Percentiles rank a stretch among this genome's conserved stretches.
Evolutionary conservation across 2,888 invertebrate species (phyloP).

Genomic region (Heliothis peltigera): DNA sequence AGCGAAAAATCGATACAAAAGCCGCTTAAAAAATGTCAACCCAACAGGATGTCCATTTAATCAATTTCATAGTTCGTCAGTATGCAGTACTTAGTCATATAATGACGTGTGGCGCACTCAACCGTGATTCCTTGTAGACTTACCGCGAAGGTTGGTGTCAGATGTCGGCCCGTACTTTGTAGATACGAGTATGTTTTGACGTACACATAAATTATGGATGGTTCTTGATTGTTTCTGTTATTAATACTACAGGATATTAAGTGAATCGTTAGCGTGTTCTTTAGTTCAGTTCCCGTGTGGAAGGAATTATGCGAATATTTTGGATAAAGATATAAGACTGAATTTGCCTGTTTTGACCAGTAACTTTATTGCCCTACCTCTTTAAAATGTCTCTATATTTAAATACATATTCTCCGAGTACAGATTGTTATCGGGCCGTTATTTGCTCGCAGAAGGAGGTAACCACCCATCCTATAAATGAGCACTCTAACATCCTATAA

Average conservation of each 20-base stretch:
- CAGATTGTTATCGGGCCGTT: not conserved
- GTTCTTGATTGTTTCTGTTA: constrained; percentile 1
- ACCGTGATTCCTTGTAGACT: constrained; percentile 42
- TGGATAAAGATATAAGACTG: no score
- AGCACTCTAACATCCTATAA: not conserved
- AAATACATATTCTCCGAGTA: no score
- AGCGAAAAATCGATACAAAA: constrained; percentile 1
- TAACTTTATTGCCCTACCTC: no score
- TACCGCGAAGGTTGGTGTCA: constrained; percentile 53
- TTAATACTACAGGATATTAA: no score
- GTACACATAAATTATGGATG: not conserved
- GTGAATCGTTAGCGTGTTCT: no score
- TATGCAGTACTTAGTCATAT: constrained; percentile 10
- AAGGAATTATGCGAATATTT: no score
- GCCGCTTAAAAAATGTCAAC: not conserved
- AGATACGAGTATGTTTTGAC: constrained; percentile 8
- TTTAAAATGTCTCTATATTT: no score
- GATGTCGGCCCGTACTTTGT: constrained; percentile 14
- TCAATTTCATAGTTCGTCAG: constrained; percentile 17
- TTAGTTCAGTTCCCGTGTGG: no score
- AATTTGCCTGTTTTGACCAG: no score
- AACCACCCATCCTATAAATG: not conserved
- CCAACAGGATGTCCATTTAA: constrained; percentile 28
- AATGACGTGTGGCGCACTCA: constrained; percentile 31
- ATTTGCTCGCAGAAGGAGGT: constrained; percentile 1